phyloP scores from a whole-genome alignment of 2,888 invertebrate species.

The Ornithoptera priamus region DNA sequence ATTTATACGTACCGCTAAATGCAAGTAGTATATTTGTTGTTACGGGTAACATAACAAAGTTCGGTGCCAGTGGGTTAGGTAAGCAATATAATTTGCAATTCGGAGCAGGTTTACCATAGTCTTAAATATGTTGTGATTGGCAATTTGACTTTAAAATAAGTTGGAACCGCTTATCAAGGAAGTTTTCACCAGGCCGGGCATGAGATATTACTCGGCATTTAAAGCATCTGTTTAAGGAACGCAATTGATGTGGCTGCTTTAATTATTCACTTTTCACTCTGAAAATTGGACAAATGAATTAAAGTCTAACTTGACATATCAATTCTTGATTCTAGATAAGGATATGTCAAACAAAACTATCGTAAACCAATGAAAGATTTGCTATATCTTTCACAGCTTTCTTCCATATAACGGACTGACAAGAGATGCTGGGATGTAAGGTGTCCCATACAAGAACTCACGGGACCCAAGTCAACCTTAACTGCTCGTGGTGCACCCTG shows the following conservation, averaged over 20 bases:
- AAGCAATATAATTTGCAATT: constrained; percentile 62
- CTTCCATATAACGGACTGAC: no score
- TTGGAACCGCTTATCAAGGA: constrained; percentile 61
- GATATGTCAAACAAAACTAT: no score
- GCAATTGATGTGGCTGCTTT: constrained; percentile 15
- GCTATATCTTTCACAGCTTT: no score
- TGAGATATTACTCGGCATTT: constrained; percentile 45
- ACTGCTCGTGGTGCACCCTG: no score
- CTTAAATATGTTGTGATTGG: constrained; percentile 71
- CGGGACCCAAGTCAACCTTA: no score
- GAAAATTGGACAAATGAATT: constrained; percentile 15
- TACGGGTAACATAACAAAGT: constrained; percentile 14
- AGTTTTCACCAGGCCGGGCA: constrained; percentile 34
- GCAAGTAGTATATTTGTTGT: background rate
- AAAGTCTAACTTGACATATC: background rate
- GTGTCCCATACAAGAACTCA: no score
- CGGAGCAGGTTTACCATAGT: constrained; percentile 55
- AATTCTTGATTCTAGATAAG: no score
- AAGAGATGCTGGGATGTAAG: no score
- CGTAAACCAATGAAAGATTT: no score
- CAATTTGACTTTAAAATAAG: constrained; percentile 73
- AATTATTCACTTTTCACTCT: constrained; percentile 17
- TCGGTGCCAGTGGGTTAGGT: constrained; percentile 34
- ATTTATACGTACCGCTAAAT: background rate
- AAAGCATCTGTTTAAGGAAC: constrained; percentile 27